These are phyloP conservation scores for Andrena minutula DNA, from an alignment of 2,888 invertebrate genomes.

Conservation along the genomic window DNA sequence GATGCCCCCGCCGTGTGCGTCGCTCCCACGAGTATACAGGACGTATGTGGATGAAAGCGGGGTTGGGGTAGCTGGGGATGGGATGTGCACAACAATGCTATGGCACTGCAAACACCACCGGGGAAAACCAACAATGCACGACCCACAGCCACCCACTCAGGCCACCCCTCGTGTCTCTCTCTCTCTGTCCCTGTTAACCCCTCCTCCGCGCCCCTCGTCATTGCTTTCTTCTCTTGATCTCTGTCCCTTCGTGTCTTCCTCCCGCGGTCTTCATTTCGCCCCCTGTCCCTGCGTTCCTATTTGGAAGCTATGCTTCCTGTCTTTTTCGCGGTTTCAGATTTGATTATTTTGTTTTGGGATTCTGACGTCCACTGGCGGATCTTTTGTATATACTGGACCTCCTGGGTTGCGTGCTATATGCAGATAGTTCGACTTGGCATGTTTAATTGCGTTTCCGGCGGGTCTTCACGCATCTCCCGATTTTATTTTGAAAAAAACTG, in stretches of 20 bases:
- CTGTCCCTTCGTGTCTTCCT: not conserved
- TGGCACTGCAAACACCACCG: slow-evolving; percentile 69
- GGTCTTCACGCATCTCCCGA: not conserved
- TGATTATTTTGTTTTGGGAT: not conserved
- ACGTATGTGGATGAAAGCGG: slow-evolving; percentile 34
- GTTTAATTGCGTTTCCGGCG: not conserved
- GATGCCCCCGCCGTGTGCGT: slow-evolving; percentile 69
- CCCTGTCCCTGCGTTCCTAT: not conserved
- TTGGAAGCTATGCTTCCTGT: not conserved
- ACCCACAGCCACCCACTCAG: slow-evolving; percentile 52
- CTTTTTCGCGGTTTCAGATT: not conserved
- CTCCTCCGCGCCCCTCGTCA: not conserved
- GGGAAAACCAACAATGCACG: slow-evolving; percentile 75
- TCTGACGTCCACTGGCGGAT: not conserved
- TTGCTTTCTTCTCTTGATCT: slow-evolving; percentile 18
- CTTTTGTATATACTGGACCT: not conserved
- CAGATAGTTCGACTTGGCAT: not conserved
- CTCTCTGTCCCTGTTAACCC: not conserved
- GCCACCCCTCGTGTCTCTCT: not conserved
- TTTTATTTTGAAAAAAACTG: slow-evolving; percentile 26
- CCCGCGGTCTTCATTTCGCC: slow-evolving; percentile 5
- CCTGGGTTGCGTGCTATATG: not conserved
- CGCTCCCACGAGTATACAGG: slow-evolving; percentile 69
- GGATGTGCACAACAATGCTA: slow-evolving; percentile 70
- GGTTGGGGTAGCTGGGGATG: slow-evolving; percentile 22